Evolutionary conservation across 2,888 invertebrate species (phyloP), one percentile per base, ranked within the genome.

Genomic region (Drosophila formosana): DNA sequence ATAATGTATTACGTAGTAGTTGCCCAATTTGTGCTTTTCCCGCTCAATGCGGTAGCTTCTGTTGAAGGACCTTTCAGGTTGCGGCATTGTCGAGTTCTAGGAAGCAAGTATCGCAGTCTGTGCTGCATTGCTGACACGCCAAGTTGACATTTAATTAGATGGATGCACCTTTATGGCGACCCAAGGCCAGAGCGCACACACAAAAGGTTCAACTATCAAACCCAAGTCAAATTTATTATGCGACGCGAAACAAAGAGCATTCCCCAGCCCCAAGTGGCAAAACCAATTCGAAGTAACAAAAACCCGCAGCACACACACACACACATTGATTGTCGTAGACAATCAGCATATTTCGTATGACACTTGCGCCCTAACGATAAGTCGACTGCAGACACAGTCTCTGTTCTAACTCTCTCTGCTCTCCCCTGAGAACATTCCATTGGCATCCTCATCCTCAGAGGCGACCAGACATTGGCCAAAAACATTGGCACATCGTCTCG

Each of bases 351-450:
- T 82, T 79, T 79, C 61, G 75, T 75, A 79, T 79, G 78, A 78
- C 78, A 79, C 71, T 79, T 78, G 78, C 71, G 82, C 78, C 82
- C 82, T 71, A 81, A 79, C 80, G 76, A 77, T 77, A 78, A 74
- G 78, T 69, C 66, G 66, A 46, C 28, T 5, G 30, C 30, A 30
- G 30, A 30, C 30, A 7, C 1, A 18, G 18, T 68, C 45, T 68
- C 41, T 64, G 52, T 73, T 53, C 62, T 50, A 67, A 53, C 63
- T 37, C 55, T 39, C 13, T 7, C 26, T 13, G 37, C n/a, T 63
- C 86, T 88, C 82, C 89, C 82, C 81, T 87, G 89, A 83, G 82
- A 83, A 84, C 87, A 80, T 77, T 79, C 82, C 64, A 47, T 32
- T 52, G 9, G 57, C 46, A 37, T n/a, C 37, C 4, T 23, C 18